phyloP scores from a whole-genome alignment of 1,140 invertebrate species.

The Aphaenogaster rudis region DNA sequence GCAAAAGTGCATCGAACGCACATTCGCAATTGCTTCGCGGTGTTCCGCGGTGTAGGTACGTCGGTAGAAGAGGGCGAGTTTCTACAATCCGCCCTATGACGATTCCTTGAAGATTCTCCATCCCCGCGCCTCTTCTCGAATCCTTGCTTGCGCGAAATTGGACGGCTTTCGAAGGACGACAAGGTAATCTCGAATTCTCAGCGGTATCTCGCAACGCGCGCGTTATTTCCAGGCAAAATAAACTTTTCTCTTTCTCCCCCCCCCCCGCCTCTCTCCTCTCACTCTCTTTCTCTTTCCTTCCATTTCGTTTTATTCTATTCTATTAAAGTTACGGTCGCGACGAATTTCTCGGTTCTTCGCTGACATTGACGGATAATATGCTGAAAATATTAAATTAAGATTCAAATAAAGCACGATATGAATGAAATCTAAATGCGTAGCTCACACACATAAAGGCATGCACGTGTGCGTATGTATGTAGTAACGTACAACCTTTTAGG shows the following conservation, averaged over 20 bases:
- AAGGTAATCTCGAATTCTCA: slow-evolving; percentile 66
- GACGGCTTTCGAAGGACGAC: slow-evolving; percentile 76
- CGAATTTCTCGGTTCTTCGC: slow-evolving; percentile 32
- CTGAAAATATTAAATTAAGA: slow-evolving; percentile 14
- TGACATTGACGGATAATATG: slow-evolving; percentile 14
- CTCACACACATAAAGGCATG: not conserved
- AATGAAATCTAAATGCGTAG: slow-evolving; percentile 18
- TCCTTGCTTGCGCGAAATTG: slow-evolving; percentile 78
- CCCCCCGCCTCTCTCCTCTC: not conserved
- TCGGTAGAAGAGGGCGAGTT: slow-evolving; percentile 13
- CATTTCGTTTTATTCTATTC: slow-evolving; percentile 42
- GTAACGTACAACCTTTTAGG: not conserved
- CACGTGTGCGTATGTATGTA: not conserved
- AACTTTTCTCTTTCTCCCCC: slow-evolving; percentile 52
- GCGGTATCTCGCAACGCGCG: slow-evolving; percentile 56
- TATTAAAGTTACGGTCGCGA: slow-evolving; percentile 42
- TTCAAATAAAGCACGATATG: not conserved
- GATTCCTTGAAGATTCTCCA: slow-evolving; percentile 67
- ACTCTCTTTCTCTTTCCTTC: not conserved
- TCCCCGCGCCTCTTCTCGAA: slow-evolving; percentile 71
- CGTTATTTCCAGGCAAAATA: slow-evolving; percentile 68
- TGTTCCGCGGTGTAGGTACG: not conserved
- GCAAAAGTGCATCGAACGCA: slow-evolving; percentile 16
- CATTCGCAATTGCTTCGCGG: slow-evolving; percentile 13
- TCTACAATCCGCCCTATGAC: slow-evolving; percentile 31